These are phyloP conservation scores for Cyaniris semiargus DNA, from an alignment of 2,888 invertebrate species.

Conservation along the genomic window DNA sequence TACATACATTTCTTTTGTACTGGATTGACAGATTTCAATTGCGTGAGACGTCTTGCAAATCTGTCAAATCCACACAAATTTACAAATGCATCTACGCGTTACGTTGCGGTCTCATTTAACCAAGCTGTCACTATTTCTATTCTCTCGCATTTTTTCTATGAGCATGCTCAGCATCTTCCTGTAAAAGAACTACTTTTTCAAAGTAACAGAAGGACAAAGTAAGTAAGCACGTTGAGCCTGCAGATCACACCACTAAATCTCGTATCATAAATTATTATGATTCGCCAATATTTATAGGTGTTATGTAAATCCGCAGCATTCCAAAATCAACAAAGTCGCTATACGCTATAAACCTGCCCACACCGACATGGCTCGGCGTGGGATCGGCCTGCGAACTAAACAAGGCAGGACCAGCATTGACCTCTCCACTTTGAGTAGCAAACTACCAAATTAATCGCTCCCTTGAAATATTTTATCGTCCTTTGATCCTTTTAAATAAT, in stretches of 20 bases:
- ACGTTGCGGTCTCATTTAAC: too few relatives aligned
- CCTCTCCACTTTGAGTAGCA: background rate
- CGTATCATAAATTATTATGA: background rate
- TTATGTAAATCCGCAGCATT: background rate
- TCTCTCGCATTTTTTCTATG: too few relatives aligned
- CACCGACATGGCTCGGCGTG: background rate
- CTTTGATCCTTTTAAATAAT: slow-evolving; percentile 10
- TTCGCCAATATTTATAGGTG: background rate
- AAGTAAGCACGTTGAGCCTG: too few relatives aligned
- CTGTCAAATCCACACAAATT: too few relatives aligned
- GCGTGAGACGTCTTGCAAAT: too few relatives aligned
- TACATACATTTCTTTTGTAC: too few relatives aligned
- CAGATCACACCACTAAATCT: background rate
- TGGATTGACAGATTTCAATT: too few relatives aligned
- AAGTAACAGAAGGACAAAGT: too few relatives aligned
- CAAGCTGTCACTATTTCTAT: too few relatives aligned
- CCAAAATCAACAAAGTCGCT: background rate
- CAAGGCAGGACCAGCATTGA: background rate
- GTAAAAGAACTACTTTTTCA: too few relatives aligned
- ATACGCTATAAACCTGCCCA: background rate
- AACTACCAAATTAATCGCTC: slow-evolving; percentile 1
- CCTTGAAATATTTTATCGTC: background rate
- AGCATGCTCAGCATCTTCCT: too few relatives aligned
- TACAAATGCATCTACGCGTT: too few relatives aligned
- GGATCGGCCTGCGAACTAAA: background rate